Evolutionary conservation across 2,113 vertebrate genomes (phyloP).

Genomic region (Lucifuga dentata): DNA sequence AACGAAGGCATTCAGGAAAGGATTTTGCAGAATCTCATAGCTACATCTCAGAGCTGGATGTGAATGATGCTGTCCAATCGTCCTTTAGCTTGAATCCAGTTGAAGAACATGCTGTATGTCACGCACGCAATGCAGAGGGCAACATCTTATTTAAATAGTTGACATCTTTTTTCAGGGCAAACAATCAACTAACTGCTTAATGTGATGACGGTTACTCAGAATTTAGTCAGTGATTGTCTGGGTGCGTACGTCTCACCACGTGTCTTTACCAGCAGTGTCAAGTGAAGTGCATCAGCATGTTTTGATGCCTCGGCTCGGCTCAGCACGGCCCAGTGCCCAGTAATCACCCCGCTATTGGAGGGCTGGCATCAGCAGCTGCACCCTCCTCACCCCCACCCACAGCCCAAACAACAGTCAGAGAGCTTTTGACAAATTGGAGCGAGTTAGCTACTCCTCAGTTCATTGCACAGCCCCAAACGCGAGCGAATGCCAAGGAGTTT

Average conservation of each 20-base stretch:
- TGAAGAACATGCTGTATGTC: no score
- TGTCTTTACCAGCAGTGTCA: slow-evolving; percentile 51
- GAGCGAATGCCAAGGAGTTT: slow-evolving; percentile 11
- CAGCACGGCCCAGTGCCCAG: slow-evolving; percentile 72
- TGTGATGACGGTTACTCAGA: neutral
- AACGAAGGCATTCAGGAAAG: slow-evolving; percentile 23
- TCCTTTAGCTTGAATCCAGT: slow-evolving; percentile 47
- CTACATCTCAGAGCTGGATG: no score
- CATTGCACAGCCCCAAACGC: slow-evolving; percentile 74
- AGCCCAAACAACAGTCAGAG: slow-evolving; percentile 70
- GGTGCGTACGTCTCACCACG: slow-evolving; percentile 41
- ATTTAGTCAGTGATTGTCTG: slow-evolving; percentile 26
- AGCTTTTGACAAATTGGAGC: slow-evolving; percentile 79
- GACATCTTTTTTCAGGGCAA: neutral
- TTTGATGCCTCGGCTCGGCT: slow-evolving; percentile 62
- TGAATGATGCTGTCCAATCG: slow-evolving; percentile 46
- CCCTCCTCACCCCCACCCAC: slow-evolving; percentile 61
- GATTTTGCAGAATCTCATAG: slow-evolving; percentile 28
- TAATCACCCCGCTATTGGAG: slow-evolving; percentile 71
- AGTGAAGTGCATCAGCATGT: slow-evolving; percentile 64
- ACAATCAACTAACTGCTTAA: slow-evolving; percentile 36
- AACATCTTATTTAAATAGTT: neutral
- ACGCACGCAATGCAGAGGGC: no score
- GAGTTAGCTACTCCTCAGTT: slow-evolving; percentile 78
- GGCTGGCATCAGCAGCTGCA: slow-evolving; percentile 62